phyloP scores from a whole-genome alignment of 2,797 vertebrate species.

The Muscicapa striata region DNA sequence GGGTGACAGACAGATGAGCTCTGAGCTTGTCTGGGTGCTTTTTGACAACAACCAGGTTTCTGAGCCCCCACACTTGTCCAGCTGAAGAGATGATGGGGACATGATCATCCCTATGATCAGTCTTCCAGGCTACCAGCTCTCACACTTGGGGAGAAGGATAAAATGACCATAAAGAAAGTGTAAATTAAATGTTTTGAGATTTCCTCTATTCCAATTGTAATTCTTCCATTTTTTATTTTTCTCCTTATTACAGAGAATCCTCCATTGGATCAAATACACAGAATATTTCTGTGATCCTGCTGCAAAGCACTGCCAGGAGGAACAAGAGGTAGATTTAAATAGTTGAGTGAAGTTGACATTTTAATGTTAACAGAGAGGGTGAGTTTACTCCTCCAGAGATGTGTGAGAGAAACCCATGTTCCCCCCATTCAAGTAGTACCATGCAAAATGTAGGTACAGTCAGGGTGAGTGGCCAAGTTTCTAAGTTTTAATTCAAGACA shows the following conservation, averaged over 20 bases:
- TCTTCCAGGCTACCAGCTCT: background rate
- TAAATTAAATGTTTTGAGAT: background rate
- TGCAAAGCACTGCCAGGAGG: background rate
- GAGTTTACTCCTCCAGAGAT: background rate
- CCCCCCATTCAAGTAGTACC: background rate
- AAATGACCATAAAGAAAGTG: background rate
- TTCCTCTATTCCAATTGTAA: background rate
- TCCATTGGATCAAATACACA: accelerated
- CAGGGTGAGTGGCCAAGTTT: background rate
- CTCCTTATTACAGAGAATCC: background rate
- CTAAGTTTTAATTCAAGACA: background rate
- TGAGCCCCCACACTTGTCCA: background rate
- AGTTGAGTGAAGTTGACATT: background rate
- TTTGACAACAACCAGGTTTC: background rate
- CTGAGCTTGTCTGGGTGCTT: background rate
- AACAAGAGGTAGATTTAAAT: background rate
- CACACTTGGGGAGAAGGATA: background rate
- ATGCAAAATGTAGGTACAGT: background rate
- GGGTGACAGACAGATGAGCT: background rate
- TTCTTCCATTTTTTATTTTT: background rate
- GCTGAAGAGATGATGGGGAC: background rate
- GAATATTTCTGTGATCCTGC: background rate
- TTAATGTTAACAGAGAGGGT: background rate
- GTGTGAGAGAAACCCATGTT: background rate
- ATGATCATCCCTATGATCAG: background rate